Evolutionary conservation across 2,797 vertebrate species (phyloP), one percentile per base, ranked within the genome.

Genomic region (Fistularia commersonii): DNA sequence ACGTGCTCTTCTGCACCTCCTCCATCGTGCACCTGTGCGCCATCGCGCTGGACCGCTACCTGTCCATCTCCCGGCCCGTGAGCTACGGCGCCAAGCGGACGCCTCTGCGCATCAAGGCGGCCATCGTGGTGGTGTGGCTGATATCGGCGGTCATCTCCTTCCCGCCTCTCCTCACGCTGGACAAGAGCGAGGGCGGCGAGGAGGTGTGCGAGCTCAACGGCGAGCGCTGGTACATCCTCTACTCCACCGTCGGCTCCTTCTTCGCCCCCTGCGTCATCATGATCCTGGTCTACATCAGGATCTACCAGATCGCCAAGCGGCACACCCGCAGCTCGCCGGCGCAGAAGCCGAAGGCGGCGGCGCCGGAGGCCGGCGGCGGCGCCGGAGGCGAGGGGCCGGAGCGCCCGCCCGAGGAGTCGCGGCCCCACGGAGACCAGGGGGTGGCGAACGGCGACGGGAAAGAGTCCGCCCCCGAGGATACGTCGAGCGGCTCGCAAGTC

Each of bases 21-120:
- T 95, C 93, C 71, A 97, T 96, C 5, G 93, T 94, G 44, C 94
- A 95, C 69, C 88, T 97, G 51, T 96, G 94, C 0, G 94, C 93
- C 41, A 95, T 96, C 68, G 94, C 94, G 8, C 76, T 97, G 88
- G 94, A 97, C 82, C 91, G 94, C 0, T 95, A 96, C 85, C 90
- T 94, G 90, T 93, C 94, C 0, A 91, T 96, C 51, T 94, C 93
- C 2, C 85, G 77, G 2, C 92, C 95, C 0, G 74, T 95, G 3
- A 84, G 90, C 49, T 96, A 96, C 60, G 89, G 87, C 6, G 64
- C 90, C 55, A 91, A 90, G 56, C 82, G 95, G 3, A 96, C 93
- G 0, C 90, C 92, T 0, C 48, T 61, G 0, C 88, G 93, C 32
- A 92, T 97, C 79, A 96, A 95, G 61, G 72, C 86, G 5, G 78